Evolutionary conservation across 2,113 vertebrate species (phyloP).

Genomic region (Lepisosteus osseus): DNA sequence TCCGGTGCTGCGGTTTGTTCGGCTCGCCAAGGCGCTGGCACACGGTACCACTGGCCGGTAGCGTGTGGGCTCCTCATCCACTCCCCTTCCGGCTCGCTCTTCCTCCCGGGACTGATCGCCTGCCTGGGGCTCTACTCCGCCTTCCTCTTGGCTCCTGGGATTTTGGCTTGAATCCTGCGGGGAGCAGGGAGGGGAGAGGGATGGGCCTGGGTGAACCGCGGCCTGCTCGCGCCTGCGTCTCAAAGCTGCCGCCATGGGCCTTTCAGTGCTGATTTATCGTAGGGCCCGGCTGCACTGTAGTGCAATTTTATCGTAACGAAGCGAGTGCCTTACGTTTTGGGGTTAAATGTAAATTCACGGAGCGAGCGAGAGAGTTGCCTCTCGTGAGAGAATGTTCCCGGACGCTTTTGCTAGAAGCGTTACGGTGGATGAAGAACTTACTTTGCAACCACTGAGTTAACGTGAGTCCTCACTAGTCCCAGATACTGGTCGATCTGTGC

Average conservation of each 20-base stretch:
- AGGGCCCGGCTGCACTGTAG: too few species aligned
- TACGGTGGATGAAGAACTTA: conserved; percentile 63
- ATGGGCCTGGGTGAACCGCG: background rate
- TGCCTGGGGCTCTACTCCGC: conserved; percentile 72
- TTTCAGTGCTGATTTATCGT: too few species aligned
- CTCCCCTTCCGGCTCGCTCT: conserved; percentile 33
- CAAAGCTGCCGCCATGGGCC: too few species aligned
- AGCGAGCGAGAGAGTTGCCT: too few species aligned
- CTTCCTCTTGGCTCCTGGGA: conserved; percentile 94
- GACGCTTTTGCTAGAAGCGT: too few species aligned
- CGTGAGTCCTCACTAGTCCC: conserved; percentile 91
- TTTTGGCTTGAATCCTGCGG: conserved; percentile 93
- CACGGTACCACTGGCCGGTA: conserved; percentile 69
- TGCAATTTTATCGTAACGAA: too few species aligned
- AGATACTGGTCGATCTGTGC: conserved; percentile 97
- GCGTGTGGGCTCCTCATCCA: conserved; percentile 66
- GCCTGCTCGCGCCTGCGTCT: too few species aligned
- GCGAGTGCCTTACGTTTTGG: too few species aligned
- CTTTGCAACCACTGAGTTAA: conserved; percentile 94
- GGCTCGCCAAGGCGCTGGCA: conserved; percentile 73
- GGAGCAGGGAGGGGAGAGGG: conserved; percentile 1
- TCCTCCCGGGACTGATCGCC: conserved; percentile 42
- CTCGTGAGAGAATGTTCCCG: too few species aligned
- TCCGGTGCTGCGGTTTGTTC: conserved; percentile 60
- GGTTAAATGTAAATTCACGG: too few species aligned